Evolutionary conservation across 2,888 invertebrate genomes (phyloP), one percentile per base, ranked within the genome.

Genomic region (Allophyes oxyacanthae): DNA sequence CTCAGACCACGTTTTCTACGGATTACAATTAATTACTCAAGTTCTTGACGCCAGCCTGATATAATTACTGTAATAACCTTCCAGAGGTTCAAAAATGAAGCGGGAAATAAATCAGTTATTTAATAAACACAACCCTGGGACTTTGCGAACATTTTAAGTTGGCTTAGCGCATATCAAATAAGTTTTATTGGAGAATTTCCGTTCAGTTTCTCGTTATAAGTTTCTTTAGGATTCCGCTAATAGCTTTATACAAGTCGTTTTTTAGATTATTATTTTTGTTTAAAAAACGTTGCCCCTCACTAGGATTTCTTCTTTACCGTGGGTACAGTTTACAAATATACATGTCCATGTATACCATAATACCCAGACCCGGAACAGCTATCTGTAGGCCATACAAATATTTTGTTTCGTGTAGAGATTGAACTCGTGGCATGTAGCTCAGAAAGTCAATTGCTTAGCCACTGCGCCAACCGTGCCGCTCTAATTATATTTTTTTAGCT

Each of bases 1-100:
- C 2, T 25, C 51, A 34, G 6, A 28, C 11, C 15, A 9, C 45
- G 51, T 69, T 46, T 41, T 37, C 46, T 44, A 34, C 20, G 53
- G 67, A 77, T 75, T 63, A 75, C 66, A 64, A 74, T 73, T 73
- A 77, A 77, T 77, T 64, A 63, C 49, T 49, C 60, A 68, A 61
- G 37, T 53, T 64, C 54, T 42, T 43, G 61, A 61, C 64, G 62
- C 74, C 61, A 56, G 52, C 48, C 45, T 45, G 42, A 60, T 58
- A 56, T 68, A 65, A 74, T 75, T 75, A 72, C 63, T 45, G 28
- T 62, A 54, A 69, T 65, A 56, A 70, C 56, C 60, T 59, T 54
- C 49, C 37, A 60, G 41, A 43, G 41, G 60, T 42, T 53, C 34
- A 54, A 66, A 66, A 64, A 76, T 69, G 54, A 57, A 64, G 46